Conservation (phyloP, 2,797 vertebrate genomes). For the Sorex maritimensis region DNA sequence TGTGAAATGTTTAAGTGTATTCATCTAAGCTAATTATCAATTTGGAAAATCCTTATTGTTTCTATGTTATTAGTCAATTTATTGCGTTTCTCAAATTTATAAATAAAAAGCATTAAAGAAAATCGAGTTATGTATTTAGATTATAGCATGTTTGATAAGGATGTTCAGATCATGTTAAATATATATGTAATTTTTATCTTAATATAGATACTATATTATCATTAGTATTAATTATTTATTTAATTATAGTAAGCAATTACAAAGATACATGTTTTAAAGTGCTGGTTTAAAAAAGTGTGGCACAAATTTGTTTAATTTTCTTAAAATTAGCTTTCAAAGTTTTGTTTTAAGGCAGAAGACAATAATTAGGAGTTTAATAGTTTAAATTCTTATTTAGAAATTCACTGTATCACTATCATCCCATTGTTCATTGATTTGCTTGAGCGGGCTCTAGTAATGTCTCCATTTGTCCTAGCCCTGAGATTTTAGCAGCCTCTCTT, state of each 20-base stretch:
- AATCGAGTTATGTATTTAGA: conserved; percentile 32
- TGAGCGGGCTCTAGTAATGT: no score
- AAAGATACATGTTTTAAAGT: conserved; percentile 1
- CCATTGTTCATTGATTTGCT: no score
- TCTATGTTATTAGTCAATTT: conserved; percentile 17
- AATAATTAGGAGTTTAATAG: neutral
- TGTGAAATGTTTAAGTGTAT: neutral
- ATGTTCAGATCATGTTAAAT: neutral
- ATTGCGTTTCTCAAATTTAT: conserved; percentile 39
- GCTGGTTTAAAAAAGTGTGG: neutral
- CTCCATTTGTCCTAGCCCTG: no score
- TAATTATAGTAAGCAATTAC: conserved; percentile 4
- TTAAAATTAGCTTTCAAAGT: neutral
- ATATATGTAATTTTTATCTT: neutral
- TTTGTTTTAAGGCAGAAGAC: neutral
- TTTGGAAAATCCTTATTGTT: neutral
- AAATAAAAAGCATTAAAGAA: neutral
- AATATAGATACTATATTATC: no score
- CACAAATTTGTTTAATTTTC: neutral
- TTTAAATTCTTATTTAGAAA: no score
- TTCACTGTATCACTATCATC: no score
- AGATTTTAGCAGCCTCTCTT: no score
- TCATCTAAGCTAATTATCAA: neutral
- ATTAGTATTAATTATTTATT: conserved; percentile 11
- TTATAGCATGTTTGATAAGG: neutral